Evolutionary conservation across 2,888 invertebrate genomes (phyloP), one percentile per base, ranked within the genome.

Genomic region (Lasioglossum vierecki): DNA sequence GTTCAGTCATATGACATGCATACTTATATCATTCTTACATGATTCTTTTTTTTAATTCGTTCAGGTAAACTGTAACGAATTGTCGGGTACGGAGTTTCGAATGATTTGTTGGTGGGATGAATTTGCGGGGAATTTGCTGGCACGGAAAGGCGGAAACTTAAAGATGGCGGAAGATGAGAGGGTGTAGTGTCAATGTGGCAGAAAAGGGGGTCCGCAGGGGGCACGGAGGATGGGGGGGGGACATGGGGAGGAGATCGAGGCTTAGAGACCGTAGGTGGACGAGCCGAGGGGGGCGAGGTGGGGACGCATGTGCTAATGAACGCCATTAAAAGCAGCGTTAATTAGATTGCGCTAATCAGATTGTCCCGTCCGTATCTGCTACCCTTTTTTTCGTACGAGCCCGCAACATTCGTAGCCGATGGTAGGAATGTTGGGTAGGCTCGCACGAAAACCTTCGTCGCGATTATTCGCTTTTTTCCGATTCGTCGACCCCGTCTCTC

Each of bases 301-400:
- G 85, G 91, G 93, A 91, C 92, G 91, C 94, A 92, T 94, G 94
- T 94, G 94, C 94, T 94, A 95, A 95, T 94, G 94, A 95, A 95
- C 93, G 94, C 94, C 94, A 94, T 95, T 95, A 95, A 95, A 95
- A 94, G 94, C 94, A 94, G 94, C 94, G 94, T 94, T 95, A 95
- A 95, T 95, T 95, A 95, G 94, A 95, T 94, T 93, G 94, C 93
- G 92, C 94, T 95, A 95, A 95, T 95, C 95, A 94, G 94, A 95
- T 95, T 94, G 94, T 93, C 92, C 92, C 92, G 91, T 92, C 90
- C 93, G 93, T 94, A 94, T 94, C 94, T 94, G 90, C 89, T 85
- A 82, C 82, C 87, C 86, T 89, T 91, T 89, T 91, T 90, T 90
- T 88, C 89, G 85, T 90, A 86, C 86, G 86, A 88, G 88, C 84